Percentiles rank a stretch among this genome's conserved stretches.
Evolutionary conservation across 2,797 vertebrate genomes (phyloP).

Genomic region (Rhabdomys pumilio): DNA sequence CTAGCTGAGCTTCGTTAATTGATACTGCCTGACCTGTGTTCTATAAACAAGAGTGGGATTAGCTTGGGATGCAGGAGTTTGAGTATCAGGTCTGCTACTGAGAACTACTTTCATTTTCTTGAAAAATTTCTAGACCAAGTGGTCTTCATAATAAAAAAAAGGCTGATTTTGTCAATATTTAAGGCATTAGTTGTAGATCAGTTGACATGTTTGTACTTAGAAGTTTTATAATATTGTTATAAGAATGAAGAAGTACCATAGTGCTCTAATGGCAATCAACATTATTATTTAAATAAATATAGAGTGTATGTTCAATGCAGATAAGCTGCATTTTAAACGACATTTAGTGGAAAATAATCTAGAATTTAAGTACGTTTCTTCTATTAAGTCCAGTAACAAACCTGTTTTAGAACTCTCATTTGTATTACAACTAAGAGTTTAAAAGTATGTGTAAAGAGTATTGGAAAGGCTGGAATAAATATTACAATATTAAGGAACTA

Average conservation of each 20-base stretch:
- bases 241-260: slow-evolving; percentile 1
- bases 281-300: slow-evolving; percentile 5
- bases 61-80: neutral
- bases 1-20: neutral
- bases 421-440: slow-evolving; percentile 3
- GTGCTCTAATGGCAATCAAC: neutral
- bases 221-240: neutral
- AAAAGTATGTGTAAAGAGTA: slow-evolving; percentile 14
- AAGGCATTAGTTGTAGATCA: neutral
- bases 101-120: neutral
- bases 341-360: slow-evolving; percentile 7
- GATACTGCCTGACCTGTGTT: neutral
- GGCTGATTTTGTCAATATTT: slow-evolving; percentile 1
- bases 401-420: slow-evolving; percentile 12
- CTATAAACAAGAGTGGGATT: neutral
- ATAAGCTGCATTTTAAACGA: slow-evolving; percentile 15
- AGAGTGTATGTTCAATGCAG: neutral
- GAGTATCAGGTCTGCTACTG: neutral
- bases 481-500: neutral
- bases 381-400: slow-evolving; percentile 8
- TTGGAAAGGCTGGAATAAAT: neutral
- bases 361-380: neutral
- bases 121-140: neutral
- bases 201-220: slow-evolving; percentile 21
- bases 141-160: neutral